A percentile compares a stretch with the other conserved stretches of the same genome.
Evolutionary conservation across 2,888 invertebrate genomes (phyloP).

Genomic region (Synanthedon myopaeformis): DNA sequence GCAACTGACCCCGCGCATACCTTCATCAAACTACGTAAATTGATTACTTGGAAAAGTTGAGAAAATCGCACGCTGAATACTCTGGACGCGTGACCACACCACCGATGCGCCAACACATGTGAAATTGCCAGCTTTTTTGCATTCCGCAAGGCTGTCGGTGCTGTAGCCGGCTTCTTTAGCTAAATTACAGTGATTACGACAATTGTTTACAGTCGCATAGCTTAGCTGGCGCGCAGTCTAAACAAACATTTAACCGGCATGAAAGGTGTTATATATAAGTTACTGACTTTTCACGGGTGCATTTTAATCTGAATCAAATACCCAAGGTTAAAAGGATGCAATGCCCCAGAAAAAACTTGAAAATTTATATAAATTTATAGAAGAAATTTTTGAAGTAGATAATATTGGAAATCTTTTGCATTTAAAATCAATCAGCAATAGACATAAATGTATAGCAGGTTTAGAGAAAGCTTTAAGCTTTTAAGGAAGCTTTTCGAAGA

Average conservation of each 20-base stretch:
- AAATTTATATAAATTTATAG: too few species aligned
- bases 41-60: constrained; percentile 63
- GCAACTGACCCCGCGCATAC: constrained; percentile 18
- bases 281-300: too few species aligned
- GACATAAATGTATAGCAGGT: too few species aligned
- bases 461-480: too few species aligned
- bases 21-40: constrained; percentile 48
- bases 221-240: constrained; percentile 1
- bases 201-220: constrained; percentile 32
- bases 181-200: constrained; percentile 19
- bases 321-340: too few species aligned
- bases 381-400: too few species aligned
- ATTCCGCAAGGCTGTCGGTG: constrained; percentile 33
- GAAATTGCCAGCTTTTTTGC: constrained; percentile 42
- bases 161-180: constrained; percentile 26
- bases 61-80: constrained; percentile 54
- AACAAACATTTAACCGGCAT: neutral
- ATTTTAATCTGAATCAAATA: too few species aligned
- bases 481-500: too few species aligned
- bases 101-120: constrained; percentile 31
- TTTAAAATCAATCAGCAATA: too few species aligned
- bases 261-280: neutral
- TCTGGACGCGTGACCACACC: constrained; percentile 30
- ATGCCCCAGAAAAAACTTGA: too few species aligned
- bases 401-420: too few species aligned